A percentile compares a stretch with the other conserved stretches of the same genome.
phyloP scores from a whole-genome alignment of 1,140 invertebrate genomes.

The Drosophila carrolli region DNA sequence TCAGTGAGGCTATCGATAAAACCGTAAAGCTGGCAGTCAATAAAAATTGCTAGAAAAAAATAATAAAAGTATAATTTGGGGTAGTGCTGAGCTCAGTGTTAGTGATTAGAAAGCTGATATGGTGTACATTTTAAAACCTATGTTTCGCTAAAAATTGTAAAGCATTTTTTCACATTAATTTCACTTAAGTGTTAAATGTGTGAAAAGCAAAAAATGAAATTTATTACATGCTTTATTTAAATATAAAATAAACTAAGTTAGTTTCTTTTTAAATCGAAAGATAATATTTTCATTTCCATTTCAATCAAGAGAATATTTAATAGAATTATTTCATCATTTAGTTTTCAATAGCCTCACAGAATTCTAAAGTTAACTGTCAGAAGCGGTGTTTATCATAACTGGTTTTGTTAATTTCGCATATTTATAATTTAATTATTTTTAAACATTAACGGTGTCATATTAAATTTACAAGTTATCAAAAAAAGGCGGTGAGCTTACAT shows the following conservation, averaged over 20 bases:
- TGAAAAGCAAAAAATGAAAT: too few relatives aligned
- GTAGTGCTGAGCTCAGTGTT: constrained; percentile 10
- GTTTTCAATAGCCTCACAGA: background rate
- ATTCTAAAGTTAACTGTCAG: constrained; percentile 2
- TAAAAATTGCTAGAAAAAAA: constrained; percentile 20
- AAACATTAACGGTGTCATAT: constrained; percentile 27
- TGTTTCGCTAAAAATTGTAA: too few relatives aligned
- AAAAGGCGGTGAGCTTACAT: constrained; percentile 10
- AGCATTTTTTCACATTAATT: too few relatives aligned
- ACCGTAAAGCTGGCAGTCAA: constrained; percentile 14
- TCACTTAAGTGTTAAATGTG: too few relatives aligned
- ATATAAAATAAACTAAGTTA: too few relatives aligned
- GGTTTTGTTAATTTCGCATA: constrained; percentile 13
- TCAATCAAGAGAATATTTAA: background rate
- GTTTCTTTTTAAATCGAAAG: too few relatives aligned
- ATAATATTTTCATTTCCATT: too few relatives aligned
- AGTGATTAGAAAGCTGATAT: constrained; percentile 15
- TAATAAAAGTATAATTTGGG: constrained; percentile 36
- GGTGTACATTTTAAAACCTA: background rate
- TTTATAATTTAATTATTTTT: constrained; percentile 20
- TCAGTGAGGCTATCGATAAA: constrained; percentile 68
- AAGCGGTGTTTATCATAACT: constrained; percentile 32
- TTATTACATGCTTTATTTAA: too few relatives aligned
- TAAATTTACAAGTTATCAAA: constrained; percentile 30
- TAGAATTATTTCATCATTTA: constrained; percentile 4